These are phyloP conservation scores for Lordiphosa clarofinis DNA, from an alignment of 1,140 invertebrate genomes.

Conservation along the genomic window DNA sequence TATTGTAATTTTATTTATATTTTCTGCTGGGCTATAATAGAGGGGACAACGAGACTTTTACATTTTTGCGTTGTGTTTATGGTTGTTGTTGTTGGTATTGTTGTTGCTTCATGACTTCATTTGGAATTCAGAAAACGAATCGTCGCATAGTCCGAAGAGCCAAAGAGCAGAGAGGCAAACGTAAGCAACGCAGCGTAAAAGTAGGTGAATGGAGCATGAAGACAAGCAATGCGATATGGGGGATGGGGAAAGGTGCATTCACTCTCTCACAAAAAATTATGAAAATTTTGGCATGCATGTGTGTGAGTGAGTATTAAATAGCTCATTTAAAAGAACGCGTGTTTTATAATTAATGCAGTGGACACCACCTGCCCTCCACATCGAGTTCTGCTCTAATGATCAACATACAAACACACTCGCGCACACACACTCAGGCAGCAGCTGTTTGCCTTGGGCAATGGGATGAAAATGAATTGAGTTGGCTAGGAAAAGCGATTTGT, in stretches of 20 bases:
- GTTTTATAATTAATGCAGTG: slow-evolving; percentile 63
- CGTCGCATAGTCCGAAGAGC: slow-evolving; percentile 33
- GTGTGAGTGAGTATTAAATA: slow-evolving; percentile 27
- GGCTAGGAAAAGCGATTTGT: slow-evolving; percentile 49
- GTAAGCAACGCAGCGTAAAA: slow-evolving; percentile 59
- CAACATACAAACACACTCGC: slow-evolving; percentile 42
- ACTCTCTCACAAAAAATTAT: slow-evolving; percentile 3
- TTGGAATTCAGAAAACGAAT: slow-evolving; percentile 78
- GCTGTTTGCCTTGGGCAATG: slow-evolving; percentile 57
- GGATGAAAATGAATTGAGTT: slow-evolving; percentile 55
- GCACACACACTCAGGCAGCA: slow-evolving; percentile 29
- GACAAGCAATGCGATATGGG: slow-evolving; percentile 19
- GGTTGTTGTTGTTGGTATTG: slow-evolving; percentile 33
- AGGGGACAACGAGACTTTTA: slow-evolving; percentile 59
- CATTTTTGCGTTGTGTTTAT: slow-evolving; percentile 32
- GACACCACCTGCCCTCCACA: slow-evolving; percentile 65
- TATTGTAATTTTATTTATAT: slow-evolving; percentile 10
- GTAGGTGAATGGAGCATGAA: slow-evolving; percentile 79
- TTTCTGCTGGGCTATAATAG: slow-evolving; percentile 47
- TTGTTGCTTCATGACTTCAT: slow-evolving; percentile 72
- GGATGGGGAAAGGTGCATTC: slow-evolving; percentile 1
- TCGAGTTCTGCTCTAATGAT: slow-evolving; percentile 64
- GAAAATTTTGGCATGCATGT: slow-evolving; percentile 6
- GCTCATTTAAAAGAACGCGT: slow-evolving; percentile 27
- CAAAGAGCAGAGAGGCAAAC: slow-evolving; percentile 47